Evolutionary conservation across 2,113 vertebrate genomes (phyloP).

Genomic region (Sprattus sprattus): DNA sequence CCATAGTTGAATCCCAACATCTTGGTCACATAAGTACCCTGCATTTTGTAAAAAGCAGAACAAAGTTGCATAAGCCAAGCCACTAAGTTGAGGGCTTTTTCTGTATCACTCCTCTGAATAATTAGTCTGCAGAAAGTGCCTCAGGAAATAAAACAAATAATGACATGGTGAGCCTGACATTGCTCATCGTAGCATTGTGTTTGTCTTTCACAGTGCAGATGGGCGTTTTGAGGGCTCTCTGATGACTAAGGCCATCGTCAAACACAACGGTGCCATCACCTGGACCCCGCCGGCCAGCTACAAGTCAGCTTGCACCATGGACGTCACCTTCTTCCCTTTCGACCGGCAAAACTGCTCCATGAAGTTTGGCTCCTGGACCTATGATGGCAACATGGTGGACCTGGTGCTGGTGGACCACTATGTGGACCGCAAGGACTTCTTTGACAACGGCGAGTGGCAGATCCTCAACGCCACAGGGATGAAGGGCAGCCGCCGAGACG

Average conservation of each 20-base stretch:
- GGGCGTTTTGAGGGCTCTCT: constrained; percentile 94
- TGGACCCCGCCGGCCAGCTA: constrained; percentile 95
- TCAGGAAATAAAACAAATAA: background rate
- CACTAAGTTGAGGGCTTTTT: background rate
- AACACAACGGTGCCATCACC: constrained; percentile 78
- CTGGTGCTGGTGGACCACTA: constrained; percentile 84
- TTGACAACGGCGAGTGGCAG: constrained; percentile 97
- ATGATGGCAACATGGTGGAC: constrained; percentile 92
- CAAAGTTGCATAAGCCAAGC: background rate
- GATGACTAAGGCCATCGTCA: constrained; percentile 94
- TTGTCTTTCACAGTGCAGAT: constrained; percentile 78
- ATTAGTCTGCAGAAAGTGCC: background rate
- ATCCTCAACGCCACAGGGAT: constrained; percentile 89
- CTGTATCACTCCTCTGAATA: background rate
- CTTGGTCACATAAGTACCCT: background rate
- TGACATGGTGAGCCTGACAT: background rate
- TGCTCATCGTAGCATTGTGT: background rate
- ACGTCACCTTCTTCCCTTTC: constrained; percentile 95
- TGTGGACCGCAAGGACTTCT: constrained; percentile 94
- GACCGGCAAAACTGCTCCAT: constrained; percentile 97
- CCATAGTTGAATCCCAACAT: background rate
- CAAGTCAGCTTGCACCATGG: constrained; percentile 95
- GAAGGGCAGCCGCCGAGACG: constrained; percentile 83
- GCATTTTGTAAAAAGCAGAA: background rate
- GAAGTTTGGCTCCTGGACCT: constrained; percentile 98